Evolutionary conservation across 2,797 vertebrate species (phyloP).

Genomic region (Masticophis lateralis): DNA sequence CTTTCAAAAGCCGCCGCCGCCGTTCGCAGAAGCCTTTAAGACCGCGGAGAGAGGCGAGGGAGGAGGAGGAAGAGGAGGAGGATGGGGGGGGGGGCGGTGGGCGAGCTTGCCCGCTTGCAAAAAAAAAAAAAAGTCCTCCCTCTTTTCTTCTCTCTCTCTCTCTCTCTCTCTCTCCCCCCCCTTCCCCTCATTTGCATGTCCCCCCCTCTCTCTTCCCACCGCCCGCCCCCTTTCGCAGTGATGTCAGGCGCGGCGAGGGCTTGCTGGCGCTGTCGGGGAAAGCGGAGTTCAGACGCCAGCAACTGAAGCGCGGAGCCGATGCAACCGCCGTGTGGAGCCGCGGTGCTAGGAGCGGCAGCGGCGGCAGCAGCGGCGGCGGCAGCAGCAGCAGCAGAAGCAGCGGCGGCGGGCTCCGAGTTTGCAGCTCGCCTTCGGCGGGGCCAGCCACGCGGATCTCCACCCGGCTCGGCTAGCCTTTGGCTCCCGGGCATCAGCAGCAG

Average conservation of each 20-base stretch:
- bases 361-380: neutral
- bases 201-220: conserved; percentile 48
- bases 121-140: too few relatives aligned
- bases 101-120: neutral
- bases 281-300: conserved; percentile 80
- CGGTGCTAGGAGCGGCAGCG: neutral
- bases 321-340: neutral
- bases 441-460: neutral
- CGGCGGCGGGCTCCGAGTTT: neutral
- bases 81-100: too few relatives aligned
- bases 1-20: neutral
- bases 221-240: conserved; percentile 77
- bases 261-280: conserved; percentile 67
- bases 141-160: neutral
- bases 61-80: too few relatives aligned
- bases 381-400: neutral
- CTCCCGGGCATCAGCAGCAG: too few relatives aligned
- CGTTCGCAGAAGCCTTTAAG: neutral
- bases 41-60: neutral
- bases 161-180: too few relatives aligned
- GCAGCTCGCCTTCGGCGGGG: neutral
- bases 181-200: conserved; percentile 26
- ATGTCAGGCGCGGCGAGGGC: conserved; percentile 80
- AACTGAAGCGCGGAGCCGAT: conserved; percentile 74
- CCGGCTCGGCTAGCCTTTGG: neutral